Conservation (phyloP, 2,797 vertebrate species). For the Acrossocheilus fasciatus region DNA sequence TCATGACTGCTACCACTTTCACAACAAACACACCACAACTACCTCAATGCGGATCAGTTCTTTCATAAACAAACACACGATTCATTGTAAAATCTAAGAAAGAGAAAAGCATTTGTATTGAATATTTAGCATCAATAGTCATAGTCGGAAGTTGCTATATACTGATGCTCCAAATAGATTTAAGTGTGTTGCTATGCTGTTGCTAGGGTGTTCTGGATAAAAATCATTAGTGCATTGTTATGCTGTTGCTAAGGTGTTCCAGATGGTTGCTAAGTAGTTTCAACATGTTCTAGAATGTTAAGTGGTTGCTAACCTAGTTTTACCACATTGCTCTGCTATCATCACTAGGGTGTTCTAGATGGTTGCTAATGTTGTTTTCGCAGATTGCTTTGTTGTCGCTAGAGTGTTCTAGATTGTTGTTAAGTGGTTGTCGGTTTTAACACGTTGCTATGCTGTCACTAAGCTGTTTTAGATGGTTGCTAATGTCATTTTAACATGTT, state of each 20-base stretch:
- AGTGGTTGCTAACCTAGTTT: not conserved
- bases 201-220: not conserved
- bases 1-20: not conserved
- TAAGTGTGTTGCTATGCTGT: not conserved
- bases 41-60: not conserved
- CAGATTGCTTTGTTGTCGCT: not conserved
- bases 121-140: not conserved
- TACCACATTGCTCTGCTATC: not conserved
- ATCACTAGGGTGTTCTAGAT: not conserved
- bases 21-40: not conserved
- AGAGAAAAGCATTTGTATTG: not conserved
- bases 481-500: not conserved
- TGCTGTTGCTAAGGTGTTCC: not conserved
- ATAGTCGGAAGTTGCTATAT: too few species aligned
- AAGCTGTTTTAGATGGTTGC: too few species aligned
- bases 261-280: not conserved
- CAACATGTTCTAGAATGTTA: not conserved
- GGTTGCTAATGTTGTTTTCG: not conserved
- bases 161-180: not conserved
- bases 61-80: not conserved
- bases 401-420: not conserved
- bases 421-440: not conserved
- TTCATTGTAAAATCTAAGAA: not conserved
- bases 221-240: not conserved
- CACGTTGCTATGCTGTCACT: not conserved